Evolutionary conservation across 53 echinoderm and acorn worm species (phyloP).

Genomic region (Stichopus horrens): DNA sequence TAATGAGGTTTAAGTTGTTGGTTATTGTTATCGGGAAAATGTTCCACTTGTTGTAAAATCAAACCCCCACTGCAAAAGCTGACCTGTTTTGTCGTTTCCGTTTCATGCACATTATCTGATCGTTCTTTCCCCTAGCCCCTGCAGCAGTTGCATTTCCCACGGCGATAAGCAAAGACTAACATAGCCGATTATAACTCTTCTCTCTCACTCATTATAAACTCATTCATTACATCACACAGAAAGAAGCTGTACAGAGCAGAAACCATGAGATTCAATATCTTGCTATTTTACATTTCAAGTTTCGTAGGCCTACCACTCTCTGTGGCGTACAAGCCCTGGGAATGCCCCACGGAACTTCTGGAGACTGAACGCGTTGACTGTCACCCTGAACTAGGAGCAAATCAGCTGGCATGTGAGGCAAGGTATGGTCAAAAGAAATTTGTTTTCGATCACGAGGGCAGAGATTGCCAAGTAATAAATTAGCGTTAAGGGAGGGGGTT

Average conservation of each 20-base stretch:
- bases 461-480: too few relatives aligned
- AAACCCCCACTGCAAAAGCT: too few relatives aligned
- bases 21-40: too few relatives aligned
- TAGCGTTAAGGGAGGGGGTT: too few relatives aligned
- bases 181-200: background rate
- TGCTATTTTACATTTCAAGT: background rate
- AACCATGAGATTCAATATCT: background rate
- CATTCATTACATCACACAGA: background rate
- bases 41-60: too few relatives aligned
- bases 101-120: too few relatives aligned
- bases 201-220: background rate
- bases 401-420: constrained; percentile 40
- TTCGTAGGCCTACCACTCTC: background rate
- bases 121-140: too few relatives aligned
- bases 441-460: too few relatives aligned
- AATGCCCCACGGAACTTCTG: constrained; percentile 62
- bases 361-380: constrained; percentile 62
- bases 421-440: constrained; percentile 13
- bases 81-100: too few relatives aligned
- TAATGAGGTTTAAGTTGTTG: too few relatives aligned
- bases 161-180: background rate
- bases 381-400: constrained; percentile 29
- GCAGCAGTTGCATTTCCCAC: background rate
- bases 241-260: background rate
- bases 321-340: constrained; percentile 53